Conservation (phyloP, 2,113 vertebrate genomes). For the Cryptomyrus ogoouensis region DNA sequence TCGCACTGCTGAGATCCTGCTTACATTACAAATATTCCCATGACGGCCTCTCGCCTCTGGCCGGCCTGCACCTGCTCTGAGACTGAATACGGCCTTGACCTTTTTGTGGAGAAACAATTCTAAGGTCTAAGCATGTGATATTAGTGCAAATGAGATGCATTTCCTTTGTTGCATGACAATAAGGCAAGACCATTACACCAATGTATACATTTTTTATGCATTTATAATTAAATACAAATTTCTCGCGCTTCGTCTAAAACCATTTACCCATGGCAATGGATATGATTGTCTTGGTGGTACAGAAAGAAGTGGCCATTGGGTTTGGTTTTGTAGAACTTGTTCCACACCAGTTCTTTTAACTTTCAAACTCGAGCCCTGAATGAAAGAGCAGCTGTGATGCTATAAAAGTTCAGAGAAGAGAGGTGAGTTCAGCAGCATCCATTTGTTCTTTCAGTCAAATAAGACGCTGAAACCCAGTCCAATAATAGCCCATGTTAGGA, state of each 20-base stretch:
- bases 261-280: neutral
- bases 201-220: neutral
- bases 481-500: neutral
- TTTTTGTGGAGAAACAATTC: neutral
- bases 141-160: neutral
- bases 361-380: neutral
- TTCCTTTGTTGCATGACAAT: neutral
- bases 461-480: neutral
- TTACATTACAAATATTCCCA: neutral
- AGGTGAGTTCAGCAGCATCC: neutral
- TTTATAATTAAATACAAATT: constrained; percentile 1
- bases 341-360: neutral
- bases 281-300: neutral
- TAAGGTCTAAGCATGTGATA: neutral
- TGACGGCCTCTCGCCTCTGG: neutral
- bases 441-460: neutral
- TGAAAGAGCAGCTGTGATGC: neutral
- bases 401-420: neutral
- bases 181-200: neutral
- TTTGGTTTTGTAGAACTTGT: neutral
- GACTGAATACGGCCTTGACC: neutral
- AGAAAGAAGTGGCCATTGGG: neutral
- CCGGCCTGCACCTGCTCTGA: neutral
- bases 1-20: neutral
- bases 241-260: neutral